Evolutionary conservation across 2,113 vertebrate genomes (phyloP).

Genomic region (Lophochroa leadbeateri): DNA sequence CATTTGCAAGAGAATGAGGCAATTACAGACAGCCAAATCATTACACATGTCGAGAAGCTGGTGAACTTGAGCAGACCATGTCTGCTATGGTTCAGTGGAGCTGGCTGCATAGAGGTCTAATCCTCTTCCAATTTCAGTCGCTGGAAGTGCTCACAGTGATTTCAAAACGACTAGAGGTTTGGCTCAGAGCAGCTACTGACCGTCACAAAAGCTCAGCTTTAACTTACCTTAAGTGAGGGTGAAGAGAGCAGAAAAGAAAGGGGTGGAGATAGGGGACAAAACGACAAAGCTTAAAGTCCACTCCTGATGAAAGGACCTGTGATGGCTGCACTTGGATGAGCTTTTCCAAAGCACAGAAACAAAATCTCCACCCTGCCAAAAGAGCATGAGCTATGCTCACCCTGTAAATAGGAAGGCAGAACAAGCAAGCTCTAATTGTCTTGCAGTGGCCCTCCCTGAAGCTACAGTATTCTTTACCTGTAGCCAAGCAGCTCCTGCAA

Average conservation of each 20-base stretch:
- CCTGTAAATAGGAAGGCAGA: not conserved
- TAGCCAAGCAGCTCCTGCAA: not conserved
- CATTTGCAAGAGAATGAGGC: not conserved
- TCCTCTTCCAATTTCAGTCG: not conserved
- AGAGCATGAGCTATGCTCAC: not conserved
- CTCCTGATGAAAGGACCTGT: not conserved
- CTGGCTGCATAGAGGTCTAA: not conserved
- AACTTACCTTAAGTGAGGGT: not conserved
- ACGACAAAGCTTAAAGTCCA: not conserved
- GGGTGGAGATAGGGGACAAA: not conserved
- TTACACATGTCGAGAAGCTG: not conserved
- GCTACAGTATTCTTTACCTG: not conserved
- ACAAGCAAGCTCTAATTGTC: not conserved
- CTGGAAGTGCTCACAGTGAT: not conserved
- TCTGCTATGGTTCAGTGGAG: not conserved
- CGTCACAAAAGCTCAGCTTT: not conserved
- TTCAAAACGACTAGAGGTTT: not conserved
- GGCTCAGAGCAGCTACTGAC: not conserved
- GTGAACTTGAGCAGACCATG: not conserved
- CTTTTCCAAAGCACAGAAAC: not conserved
- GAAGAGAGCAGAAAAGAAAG: conserved; percentile 8
- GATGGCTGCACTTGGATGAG: not conserved
- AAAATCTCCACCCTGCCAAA: not conserved
- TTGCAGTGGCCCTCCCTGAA: not conserved
- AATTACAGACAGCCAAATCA: not conserved